Evolutionary conservation across 2,113 vertebrate species (phyloP).

Genomic region (Catharus bicknelli): DNA sequence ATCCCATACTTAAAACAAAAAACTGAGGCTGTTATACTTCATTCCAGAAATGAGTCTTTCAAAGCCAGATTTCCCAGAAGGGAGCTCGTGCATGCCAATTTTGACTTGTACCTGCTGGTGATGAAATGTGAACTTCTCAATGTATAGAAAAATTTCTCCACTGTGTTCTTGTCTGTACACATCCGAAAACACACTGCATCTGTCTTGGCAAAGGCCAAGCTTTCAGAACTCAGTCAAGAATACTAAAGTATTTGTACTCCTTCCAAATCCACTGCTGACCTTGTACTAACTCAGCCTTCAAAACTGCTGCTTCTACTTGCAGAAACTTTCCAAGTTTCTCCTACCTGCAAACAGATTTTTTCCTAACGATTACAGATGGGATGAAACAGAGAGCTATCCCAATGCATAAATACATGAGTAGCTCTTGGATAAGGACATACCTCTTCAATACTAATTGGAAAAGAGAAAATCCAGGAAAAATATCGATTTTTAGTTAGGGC

Average conservation of each 20-base stretch:
- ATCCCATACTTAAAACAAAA: not conserved
- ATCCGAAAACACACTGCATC: not conserved
- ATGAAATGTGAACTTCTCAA: not conserved
- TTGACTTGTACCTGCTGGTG: not conserved
- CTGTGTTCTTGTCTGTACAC: not conserved
- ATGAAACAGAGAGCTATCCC: not conserved
- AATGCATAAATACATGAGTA: not conserved
- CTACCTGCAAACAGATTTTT: not conserved
- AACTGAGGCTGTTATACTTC: not conserved
- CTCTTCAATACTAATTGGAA: not conserved
- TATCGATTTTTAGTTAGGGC: not conserved
- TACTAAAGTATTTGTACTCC: not conserved
- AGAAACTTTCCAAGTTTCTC: not conserved
- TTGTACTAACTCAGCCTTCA: not conserved
- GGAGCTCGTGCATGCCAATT: not conserved
- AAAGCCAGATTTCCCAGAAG: not conserved
- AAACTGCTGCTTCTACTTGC: not conserved
- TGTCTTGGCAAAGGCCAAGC: not conserved
- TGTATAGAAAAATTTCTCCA: not conserved
- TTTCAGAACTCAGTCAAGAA: not conserved
- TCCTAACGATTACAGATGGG: not conserved
- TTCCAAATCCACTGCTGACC: not conserved
- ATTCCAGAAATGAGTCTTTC: not conserved
- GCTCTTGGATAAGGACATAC: not conserved
- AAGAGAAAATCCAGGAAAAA: not conserved